Evolutionary conservation across 2,888 invertebrate species (phyloP), one percentile per base, ranked within the genome.

Genomic region (Pseudolycoriella hygida): DNA sequence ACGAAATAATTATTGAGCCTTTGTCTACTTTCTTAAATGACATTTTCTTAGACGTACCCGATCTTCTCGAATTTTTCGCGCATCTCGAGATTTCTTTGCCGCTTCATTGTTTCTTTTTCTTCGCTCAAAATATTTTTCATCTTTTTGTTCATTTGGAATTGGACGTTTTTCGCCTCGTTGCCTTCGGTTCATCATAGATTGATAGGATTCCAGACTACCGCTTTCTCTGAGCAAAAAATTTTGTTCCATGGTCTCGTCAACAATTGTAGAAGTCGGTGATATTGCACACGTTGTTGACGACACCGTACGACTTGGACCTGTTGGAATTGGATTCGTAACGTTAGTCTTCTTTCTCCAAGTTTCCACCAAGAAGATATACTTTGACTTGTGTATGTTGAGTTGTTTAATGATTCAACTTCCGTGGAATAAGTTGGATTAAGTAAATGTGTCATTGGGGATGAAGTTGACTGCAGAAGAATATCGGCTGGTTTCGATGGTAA

Each of bases 31-130:
- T 18, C 3, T 15, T 10, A 15, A 18, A 39, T 17, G 12, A n/a
- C 4, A 25, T 1, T 20, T 5, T 17, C n/a, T 44, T 6, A 17
- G 38, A 49, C 56, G 56, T 60, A 80, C 82, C 64, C 88, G 83
- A 62, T 92, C 90, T 60, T 92, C 90, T 20, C 90, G 68, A 42
- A 85, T 74, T 61, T 89, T 80, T 18, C 92, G 68, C 0, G 88
- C 87, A 60, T 92, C 92, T 20, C 92, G 65, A 0, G 88, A 88
- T 61, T 90, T 92, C 64, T 92, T 92, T 1, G 90, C 92, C 0
- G 92, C 92, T 58, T 85, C 78, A 61, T 92, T 92, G 62, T 92
- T 92, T 8, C 89, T 68, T 57, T 83, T 77, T 48, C 92, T 69
- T 40, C 89, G 67, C 61, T 92, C 90, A 60, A 80, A 90, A 62